Base-by-base conservation (phyloP, 2,113 vertebrate species). In the Stercorarius parasiticus region DNA sequence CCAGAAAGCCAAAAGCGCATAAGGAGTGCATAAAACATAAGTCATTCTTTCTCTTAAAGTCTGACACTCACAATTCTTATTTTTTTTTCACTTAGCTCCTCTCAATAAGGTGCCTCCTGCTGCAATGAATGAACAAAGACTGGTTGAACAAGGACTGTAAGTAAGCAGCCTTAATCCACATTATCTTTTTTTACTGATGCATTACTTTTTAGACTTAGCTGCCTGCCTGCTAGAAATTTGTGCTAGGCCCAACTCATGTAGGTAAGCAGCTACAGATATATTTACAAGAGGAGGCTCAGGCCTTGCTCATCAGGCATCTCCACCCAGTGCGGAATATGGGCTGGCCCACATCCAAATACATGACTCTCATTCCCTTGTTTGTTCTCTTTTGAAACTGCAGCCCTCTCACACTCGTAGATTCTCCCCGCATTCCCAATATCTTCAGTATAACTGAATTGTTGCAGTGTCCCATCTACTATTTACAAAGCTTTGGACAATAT, bases 31-130 rank as follows among this genome's bases (percentile, higher is more conserved):
- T 12, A 64, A 91, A 73, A n/a, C 11, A 10, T 2, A 27, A 23
- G 11, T 19, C 2, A 32, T 43, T 64, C 5, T 42, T 83, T 66
- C n/a, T 32, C 27, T n/a, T 58, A 6, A 49, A 43, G 9, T 34
- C 19, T 16, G 9, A 77, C 38, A 21, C 3, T 3, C 6, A 52
- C 29, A 7, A 1, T 0, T 26, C 45, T 45, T 8, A 3, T 16
- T 25, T 55, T 84, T 64, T 64, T 32, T 32, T 26, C 9, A 50
- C 15, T 42, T 50, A 13, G 9, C 9, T 56, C 43, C 15, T 92
- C 52, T 66, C 65, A 55, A 3, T 26, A 59, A 67, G 17, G 5
- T 64, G 3, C 7, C 9, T 79, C 7, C n/a, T 65, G 15, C 40
- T 88, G 8, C 26, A n/a, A 38, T 0, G 1, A 66, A 10, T 13